Conservation (phyloP, 2,888 invertebrate genomes). For the Plagodis dolabraria region DNA sequence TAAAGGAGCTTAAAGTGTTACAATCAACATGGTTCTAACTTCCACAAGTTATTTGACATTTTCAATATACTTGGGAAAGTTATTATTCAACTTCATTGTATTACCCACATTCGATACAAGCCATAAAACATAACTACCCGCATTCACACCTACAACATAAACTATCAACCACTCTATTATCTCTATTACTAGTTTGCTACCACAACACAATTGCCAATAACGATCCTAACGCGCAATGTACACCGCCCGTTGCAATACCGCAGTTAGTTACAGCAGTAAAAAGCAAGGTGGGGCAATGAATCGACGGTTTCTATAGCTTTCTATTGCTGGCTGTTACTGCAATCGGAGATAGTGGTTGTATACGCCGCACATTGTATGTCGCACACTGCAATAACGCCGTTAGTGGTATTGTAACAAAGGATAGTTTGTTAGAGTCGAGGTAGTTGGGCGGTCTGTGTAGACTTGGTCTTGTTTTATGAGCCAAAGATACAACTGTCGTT, state of each 20-base stretch:
- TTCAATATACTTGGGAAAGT: no score
- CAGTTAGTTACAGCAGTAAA: slow-evolving; percentile 9
- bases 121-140: slow-evolving; percentile 1
- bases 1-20: no score
- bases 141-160: slow-evolving; percentile 19
- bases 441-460: neutral
- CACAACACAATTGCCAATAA: slow-evolving; percentile 20
- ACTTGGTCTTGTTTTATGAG: neutral
- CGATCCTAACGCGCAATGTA: slow-evolving; percentile 18
- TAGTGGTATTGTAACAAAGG: neutral
- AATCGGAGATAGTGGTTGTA: neutral
- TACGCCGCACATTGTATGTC: slow-evolving; percentile 6
- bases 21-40: no score
- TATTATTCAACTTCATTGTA: slow-evolving; percentile 2
- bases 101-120: slow-evolving; percentile 7
- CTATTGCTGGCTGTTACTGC: slow-evolving; percentile 5
- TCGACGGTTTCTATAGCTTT: neutral
- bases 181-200: slow-evolving; percentile 17
- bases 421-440: neutral
- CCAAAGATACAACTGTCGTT: no score
- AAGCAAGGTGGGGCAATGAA: slow-evolving; percentile 11
- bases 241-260: slow-evolving; percentile 19
- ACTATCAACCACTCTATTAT: slow-evolving; percentile 22
- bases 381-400: slow-evolving; percentile 6
- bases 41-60: no score